Conservation (phyloP, 2,888 invertebrate species). For the Acrobasis consociella region DNA sequence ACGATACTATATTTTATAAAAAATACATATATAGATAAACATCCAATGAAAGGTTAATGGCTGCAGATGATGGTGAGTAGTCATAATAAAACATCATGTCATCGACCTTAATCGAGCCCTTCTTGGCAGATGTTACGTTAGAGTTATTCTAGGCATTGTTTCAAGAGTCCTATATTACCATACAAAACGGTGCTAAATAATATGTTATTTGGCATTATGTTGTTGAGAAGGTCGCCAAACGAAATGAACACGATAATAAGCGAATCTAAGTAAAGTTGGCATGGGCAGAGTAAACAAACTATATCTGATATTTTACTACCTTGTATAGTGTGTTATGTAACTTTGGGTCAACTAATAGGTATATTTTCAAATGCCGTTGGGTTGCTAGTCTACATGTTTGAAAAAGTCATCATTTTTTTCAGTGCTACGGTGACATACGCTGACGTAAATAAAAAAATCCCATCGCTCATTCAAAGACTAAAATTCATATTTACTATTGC, state of each 20-base stretch:
- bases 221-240: not conserved
- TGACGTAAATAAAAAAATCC: no score
- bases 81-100: not conserved
- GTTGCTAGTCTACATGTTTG: no score
- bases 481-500: no score
- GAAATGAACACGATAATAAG: constrained; percentile 4
- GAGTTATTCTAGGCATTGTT: constrained; percentile 1
- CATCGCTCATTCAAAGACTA: no score
- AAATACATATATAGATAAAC: no score
- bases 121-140: not conserved
- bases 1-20: no score
- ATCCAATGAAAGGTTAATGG: not conserved
- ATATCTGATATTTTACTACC: not conserved
- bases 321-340: constrained; percentile 5
- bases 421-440: no score
- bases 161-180: constrained; percentile 6
- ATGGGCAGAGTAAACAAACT: not conserved
- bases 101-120: not conserved
- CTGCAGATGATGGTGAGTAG: not conserved
- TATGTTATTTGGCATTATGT: constrained; percentile 11
- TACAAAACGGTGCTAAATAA: not conserved
- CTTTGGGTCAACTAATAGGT: no score
- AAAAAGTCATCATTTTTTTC: no score
- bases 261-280: constrained; percentile 5
- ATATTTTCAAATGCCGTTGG: no score